These are phyloP conservation scores for Hassar affinis DNA, from an alignment of 2,113 vertebrate genomes.

Conservation along the genomic window DNA sequence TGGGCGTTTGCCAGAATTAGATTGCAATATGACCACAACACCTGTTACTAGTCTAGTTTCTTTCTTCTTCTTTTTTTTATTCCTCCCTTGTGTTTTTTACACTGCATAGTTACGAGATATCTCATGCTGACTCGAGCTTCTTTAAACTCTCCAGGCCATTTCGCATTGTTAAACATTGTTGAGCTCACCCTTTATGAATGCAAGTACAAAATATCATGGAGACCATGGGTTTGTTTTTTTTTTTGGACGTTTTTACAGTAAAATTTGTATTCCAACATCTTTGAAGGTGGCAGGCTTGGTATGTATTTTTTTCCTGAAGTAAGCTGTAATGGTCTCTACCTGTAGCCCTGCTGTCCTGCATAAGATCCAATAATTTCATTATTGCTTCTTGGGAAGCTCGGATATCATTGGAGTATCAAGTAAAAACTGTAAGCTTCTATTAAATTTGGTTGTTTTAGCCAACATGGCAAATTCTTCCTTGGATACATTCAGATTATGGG, in stretches of 20 bases:
- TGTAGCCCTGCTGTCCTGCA: conserved; percentile 61
- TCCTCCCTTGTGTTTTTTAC: conserved; percentile 27
- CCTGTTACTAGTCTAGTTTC: conserved; percentile 58
- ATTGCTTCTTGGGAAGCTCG: conserved; percentile 62
- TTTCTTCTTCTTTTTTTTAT: conserved; percentile 14
- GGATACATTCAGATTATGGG: conserved; percentile 23
- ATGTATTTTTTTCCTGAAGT: neutral
- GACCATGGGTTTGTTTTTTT: no score
- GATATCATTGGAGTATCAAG: no score
- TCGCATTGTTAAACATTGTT: neutral
- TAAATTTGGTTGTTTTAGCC: neutral
- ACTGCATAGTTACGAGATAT: conserved; percentile 30
- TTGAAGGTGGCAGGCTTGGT: neutral
- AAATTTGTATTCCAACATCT: neutral
- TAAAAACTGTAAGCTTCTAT: conserved; percentile 41
- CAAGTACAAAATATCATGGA: neutral
- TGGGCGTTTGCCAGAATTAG: conserved; percentile 60
- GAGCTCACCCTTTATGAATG: no score
- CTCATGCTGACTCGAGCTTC: conserved; percentile 34
- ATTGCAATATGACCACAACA: conserved; percentile 61
- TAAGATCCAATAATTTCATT: conserved; percentile 68
- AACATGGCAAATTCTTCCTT: conserved; percentile 1
- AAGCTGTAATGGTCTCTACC: conserved; percentile 13
- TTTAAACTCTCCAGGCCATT: neutral
- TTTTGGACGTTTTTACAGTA: neutral